Evolutionary conservation across 1,140 invertebrate genomes (phyloP), one percentile per base, ranked within the genome.

Genomic region (Drosophila littoralis): DNA sequence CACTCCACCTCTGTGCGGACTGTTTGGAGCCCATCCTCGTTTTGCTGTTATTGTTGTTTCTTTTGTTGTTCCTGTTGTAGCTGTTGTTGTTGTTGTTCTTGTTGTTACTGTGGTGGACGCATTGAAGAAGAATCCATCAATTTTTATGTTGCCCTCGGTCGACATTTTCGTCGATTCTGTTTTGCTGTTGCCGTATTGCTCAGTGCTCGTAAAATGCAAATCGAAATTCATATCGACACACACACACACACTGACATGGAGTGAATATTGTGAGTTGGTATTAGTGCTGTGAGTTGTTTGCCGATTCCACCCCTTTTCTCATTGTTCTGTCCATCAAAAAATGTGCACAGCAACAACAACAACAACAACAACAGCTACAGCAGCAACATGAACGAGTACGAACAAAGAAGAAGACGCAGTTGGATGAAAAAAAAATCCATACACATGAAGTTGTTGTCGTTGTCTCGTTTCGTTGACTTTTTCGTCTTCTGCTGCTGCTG

Each of bases 241-340:
- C 74, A 45, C 52, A 46, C 63, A 51, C 15, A 52, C 36, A 33
- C 7, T 28, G 15, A 22, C 32, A n/a, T 46, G 9, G 17, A 46
- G 42, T 42, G 38, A 36, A 60, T 28, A 40, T 10, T 40, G 46
- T 43, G 64, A 54, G 55, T 65, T 77, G 51, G 61, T 75, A 66
- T 55, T 70, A 48, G 59, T 77, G 63, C 38, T 66, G 55, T 61
- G 58, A 63, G 60, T 57, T 76, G 43, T 70, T 79, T 55, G 69
- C 67, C 64, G 84, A 84, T 89, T 91, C 89, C 89, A 91, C 89
- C 89, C 89, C 89, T 91, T 91, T 91, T 89, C 75, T 71, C 75
- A 91, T 91, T 91, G 89, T 91, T 91, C 89, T 89, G 89, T 85
- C 84, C 89, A 85, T 91, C 89, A 91, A 91, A 91, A 82, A 70